These are phyloP conservation scores for Drosophila seclusa DNA, from an alignment of 2,888 invertebrate genomes.

Conservation along the genomic window DNA sequence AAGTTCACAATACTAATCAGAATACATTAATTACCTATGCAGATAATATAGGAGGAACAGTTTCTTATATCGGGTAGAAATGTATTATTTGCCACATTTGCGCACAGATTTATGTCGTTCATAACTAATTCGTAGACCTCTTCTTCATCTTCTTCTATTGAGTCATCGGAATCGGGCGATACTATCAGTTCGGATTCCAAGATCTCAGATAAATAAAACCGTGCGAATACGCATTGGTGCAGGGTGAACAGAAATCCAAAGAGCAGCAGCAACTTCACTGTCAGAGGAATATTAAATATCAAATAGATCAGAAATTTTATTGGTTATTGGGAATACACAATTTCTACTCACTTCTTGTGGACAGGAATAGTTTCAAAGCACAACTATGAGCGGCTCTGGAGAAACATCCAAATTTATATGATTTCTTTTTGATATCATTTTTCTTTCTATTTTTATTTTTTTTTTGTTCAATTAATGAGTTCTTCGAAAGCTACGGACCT, in stretches of 20 bases:
- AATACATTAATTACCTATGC: constrained; percentile 46
- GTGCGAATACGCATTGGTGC: constrained; percentile 4
- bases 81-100: constrained; percentile 45
- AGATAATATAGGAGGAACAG: constrained; percentile 63
- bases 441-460: constrained; percentile 17
- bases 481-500: constrained; percentile 40
- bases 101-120: constrained; percentile 58
- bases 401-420: constrained; percentile 57
- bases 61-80: constrained; percentile 57
- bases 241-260: constrained; percentile 36
- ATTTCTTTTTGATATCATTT: constrained; percentile 13
- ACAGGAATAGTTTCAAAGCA: constrained; percentile 11
- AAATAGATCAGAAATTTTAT: neutral
- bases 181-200: constrained; percentile 20
- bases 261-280: constrained; percentile 43
- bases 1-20: neutral
- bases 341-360: constrained; percentile 50
- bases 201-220: neutral
- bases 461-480: constrained; percentile 49
- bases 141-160: neutral
- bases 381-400: constrained; percentile 36
- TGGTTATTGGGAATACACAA: neutral
- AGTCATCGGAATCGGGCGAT: constrained; percentile 39
- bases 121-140: neutral
- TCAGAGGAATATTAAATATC: neutral